Evolutionary conservation across 2,888 invertebrate species (phyloP), one percentile per base, ranked within the genome.

Genomic region (Theretra japonica): DNA sequence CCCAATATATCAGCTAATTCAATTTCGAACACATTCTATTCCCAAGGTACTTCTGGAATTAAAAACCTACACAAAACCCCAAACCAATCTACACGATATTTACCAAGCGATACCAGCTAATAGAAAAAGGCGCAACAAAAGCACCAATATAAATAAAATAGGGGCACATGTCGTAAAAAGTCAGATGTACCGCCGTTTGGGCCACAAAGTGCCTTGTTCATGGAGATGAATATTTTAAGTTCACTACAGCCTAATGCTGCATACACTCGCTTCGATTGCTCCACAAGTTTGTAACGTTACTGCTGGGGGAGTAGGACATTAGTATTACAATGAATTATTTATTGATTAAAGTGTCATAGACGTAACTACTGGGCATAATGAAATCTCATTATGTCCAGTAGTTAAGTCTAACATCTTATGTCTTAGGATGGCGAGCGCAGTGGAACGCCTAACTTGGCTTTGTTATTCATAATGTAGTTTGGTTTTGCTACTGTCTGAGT

Each of bases 201-300:
- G 62, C 70, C 73, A 69, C 77, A 77, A 81, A 79, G 80, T 77
- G 73, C 77, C 79, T 74, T 74, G 53, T 53, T 53, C 75, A 75
- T 77, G 75, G 80, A 80, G 78, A 75, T 78, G 76, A 74, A 62
- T 62, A 30, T 41, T 62, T 53, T 53, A 53, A 53, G 21, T 41
- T 33, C 21, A 41, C 21, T n/a, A 33, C 11, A 33, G 21, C 33
- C 33, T 62, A 11, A 62, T 15, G 41, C 41, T 53, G 53, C 53
- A 53, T 41, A 62, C 62, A 62, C 62, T 62, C 30, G 33, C 62
- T 21, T 41, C 62, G 41, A 62, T 62, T 62, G 62, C 62, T 21
- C 19, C 33, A 62, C 62, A 62, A 62, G 15, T 62, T 62, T 62
- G 62, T 62, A 62, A 62, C n/a, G 41, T 62, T 62, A 41, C 62